Conservation (phyloP, 2,888 invertebrate genomes). For the Amphipyra berbera region DNA sequence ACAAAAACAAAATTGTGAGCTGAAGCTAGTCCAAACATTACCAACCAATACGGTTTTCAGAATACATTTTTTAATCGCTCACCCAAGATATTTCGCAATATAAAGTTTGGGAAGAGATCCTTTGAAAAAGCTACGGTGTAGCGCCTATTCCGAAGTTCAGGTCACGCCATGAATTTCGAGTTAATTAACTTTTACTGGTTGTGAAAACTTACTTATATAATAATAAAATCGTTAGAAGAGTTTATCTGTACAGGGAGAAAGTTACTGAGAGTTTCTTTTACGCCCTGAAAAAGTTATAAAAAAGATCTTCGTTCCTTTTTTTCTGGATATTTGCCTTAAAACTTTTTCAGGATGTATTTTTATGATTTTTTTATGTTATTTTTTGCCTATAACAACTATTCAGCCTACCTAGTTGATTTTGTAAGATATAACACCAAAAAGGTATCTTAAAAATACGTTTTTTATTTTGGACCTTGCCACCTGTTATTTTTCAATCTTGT, state of each 20-base stretch:
- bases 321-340: too few species aligned
- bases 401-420: too few species aligned
- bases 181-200: conserved; percentile 70
- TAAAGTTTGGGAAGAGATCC: conserved; percentile 69
- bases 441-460: background rate
- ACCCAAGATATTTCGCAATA: conserved; percentile 69
- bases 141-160: conserved; percentile 71
- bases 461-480: background rate
- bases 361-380: too few species aligned
- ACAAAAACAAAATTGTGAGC: conserved; percentile 18
- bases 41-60: conserved; percentile 59
- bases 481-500: background rate
- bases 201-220: conserved; percentile 67
- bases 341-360: background rate
- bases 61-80: conserved; percentile 78
- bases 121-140: conserved; percentile 75
- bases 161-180: conserved; percentile 75
- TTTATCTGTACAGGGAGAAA: conserved; percentile 38
- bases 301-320: background rate
- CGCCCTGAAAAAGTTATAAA: conserved; percentile 14
- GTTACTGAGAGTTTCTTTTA: conserved; percentile 28
- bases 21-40: conserved; percentile 25
- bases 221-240: conserved; percentile 60
- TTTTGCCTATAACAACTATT: too few species aligned
- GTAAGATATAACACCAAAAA: too few species aligned